Evolutionary conservation across 2,797 vertebrate species (phyloP).

Genomic region (Dendrocincla tyrannina): DNA sequence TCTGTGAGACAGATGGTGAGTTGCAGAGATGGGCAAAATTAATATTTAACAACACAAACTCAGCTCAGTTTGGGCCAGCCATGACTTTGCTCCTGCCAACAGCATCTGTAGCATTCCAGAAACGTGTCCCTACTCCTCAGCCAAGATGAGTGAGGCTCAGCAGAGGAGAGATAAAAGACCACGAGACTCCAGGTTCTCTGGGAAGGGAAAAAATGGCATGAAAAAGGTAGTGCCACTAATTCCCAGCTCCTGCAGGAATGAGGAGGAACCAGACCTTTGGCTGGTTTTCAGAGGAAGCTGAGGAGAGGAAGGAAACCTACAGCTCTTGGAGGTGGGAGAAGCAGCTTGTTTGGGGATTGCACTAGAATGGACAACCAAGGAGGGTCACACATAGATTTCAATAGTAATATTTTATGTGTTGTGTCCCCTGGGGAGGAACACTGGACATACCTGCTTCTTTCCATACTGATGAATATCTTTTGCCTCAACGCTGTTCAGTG

Average conservation of each 20-base stretch:
- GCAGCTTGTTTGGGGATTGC: not conserved
- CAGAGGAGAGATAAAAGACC: not conserved
- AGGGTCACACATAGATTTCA: not conserved
- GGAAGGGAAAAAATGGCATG: not conserved
- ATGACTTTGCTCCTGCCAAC: not conserved
- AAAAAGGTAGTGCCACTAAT: not conserved
- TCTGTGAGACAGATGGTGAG: not conserved
- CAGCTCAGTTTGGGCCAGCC: not conserved
- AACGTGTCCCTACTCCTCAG: not conserved
- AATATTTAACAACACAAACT: conserved; percentile 9
- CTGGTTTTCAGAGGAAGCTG: not conserved
- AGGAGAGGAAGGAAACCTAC: not conserved
- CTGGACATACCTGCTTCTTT: not conserved
- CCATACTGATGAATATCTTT: not conserved
- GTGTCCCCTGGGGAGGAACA: not conserved
- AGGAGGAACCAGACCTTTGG: not conserved
- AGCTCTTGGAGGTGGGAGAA: not conserved
- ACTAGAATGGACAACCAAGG: not conserved
- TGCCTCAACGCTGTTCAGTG: not conserved
- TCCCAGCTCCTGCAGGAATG: not conserved
- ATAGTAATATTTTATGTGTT: not conserved
- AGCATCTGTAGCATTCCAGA: not conserved
- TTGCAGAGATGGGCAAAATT: conserved; percentile 7
- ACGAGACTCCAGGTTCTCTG: not conserved
- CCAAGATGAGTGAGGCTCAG: not conserved